A percentile compares a stretch with the other conserved stretches of the same genome.
Evolutionary conservation across 2,797 vertebrate species (phyloP).

Genomic region (Merluccius polli): DNA sequence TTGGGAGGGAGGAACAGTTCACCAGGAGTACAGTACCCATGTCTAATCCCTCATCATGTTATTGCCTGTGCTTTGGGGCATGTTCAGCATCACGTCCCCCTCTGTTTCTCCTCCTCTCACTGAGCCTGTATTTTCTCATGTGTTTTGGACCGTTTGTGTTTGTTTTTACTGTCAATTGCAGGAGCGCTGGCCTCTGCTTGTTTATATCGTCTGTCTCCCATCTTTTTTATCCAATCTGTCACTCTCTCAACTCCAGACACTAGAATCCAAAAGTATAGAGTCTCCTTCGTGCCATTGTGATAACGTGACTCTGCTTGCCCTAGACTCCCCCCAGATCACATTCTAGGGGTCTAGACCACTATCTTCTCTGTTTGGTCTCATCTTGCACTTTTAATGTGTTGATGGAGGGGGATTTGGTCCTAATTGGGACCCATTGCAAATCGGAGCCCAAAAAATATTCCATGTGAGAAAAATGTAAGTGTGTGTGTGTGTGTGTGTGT

Average conservation of each 20-base stretch:
- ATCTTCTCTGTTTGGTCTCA: conserved; percentile 8
- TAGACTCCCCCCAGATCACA: conserved; percentile 55
- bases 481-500: conserved; percentile 26
- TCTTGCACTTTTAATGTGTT: not conserved
- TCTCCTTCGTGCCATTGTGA: not conserved
- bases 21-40: not conserved
- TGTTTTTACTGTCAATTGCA: not conserved
- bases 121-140: not conserved
- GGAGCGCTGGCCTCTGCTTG: not conserved
- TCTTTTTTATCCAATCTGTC: not conserved
- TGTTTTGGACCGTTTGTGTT: not conserved
- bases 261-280: not conserved
- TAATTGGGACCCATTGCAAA: too few relatives aligned
- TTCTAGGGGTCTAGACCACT: conserved; percentile 1
- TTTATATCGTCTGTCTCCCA: not conserved
- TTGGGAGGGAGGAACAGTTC: not conserved
- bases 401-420: not conserved
- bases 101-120: not conserved
- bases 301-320: conserved; percentile 6
- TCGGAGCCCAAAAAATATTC: too few relatives aligned
- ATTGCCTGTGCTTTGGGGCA: not conserved
- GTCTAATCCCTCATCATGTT: not conserved
- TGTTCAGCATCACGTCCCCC: not conserved
- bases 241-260: not conserved
- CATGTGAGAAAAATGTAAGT: not conserved